These are phyloP conservation scores for Phymorhynchus buccinoides DNA, from an alignment of 1,140 invertebrate species.

Conservation along the genomic window DNA sequence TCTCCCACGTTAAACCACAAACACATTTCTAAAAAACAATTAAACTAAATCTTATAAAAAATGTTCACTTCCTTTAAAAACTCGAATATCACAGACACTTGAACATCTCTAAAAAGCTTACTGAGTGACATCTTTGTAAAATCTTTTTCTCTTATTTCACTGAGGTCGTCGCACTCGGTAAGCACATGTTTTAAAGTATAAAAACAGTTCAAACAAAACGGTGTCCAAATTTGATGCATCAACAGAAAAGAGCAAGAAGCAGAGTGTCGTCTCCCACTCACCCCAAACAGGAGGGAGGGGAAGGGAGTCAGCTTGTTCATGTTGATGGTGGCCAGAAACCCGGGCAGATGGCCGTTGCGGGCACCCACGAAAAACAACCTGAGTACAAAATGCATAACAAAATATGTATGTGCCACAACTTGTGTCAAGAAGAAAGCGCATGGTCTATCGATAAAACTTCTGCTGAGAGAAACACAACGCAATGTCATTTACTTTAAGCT, in stretches of 20 bases:
- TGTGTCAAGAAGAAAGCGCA: neutral
- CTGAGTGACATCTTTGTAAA: too few species aligned
- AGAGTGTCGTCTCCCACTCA: constrained; percentile 69
- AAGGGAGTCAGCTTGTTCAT: constrained; percentile 89
- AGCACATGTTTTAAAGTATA: too few species aligned
- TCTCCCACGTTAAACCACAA: too few species aligned
- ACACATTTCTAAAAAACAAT: too few species aligned
- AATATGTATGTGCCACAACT: neutral
- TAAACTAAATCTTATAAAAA: too few species aligned
- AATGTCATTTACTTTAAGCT: neutral
- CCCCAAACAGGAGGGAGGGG: constrained; percentile 92
- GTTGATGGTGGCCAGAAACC: constrained; percentile 96
- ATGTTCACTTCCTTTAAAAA: too few species aligned
- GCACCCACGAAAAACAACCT: constrained; percentile 83
- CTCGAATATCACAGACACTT: too few species aligned
- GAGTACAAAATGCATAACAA: constrained; percentile 23
- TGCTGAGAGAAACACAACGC: too few species aligned
- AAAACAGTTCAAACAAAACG: neutral
- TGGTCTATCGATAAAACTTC: too few species aligned
- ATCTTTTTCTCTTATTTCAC: too few species aligned
- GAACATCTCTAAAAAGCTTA: too few species aligned
- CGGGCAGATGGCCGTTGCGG: constrained; percentile 94
- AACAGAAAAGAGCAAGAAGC: constrained; percentile 78
- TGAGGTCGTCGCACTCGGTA: too few species aligned
- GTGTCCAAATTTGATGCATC: neutral